Evolutionary conservation across 2,888 invertebrate genomes (phyloP), one percentile per base, ranked within the genome.

Genomic region (Hyppa rectilinea): DNA sequence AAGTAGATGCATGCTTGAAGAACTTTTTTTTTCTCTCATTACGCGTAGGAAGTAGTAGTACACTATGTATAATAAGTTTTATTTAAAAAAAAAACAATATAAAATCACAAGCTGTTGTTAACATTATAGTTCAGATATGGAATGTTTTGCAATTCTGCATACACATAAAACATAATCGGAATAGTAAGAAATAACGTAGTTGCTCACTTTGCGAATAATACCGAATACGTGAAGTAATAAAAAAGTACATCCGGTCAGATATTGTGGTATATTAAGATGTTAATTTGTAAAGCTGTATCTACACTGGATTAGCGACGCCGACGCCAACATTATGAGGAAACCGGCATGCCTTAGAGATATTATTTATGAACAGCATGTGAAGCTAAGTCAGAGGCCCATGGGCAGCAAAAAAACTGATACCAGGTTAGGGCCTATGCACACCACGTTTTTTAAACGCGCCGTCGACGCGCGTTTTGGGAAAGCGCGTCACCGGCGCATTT

Each of bases 1-100:
- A 64, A 50, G 53, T 20, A 53, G 20, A 40, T 66, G 67, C 31
- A 65, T 47, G 45, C 34, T n/a, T 74, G 49, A 45, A 34, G 14
- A 55, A n/a, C n/a, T 58, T 60, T 45, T 80, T 59, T 7, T 14
- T 26, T 53, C 40, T 49, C 67, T 66, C 23, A 71, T 49, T 75
- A 56, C 20, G 6, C 50, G 36, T 23, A 45, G 47, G 45, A 53
- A 67, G 56, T 23, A 12, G 14, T 7, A n/a, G n/a, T 14, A 17
- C 20, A 23, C 2, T n/a, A 23, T n/a, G n/a, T n/a, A n/a, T 5
- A 17, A 40, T 6, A 17, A 45, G 43, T 29, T 12, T 20, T 50
- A 74, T 45, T 38, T 14, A 47, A 63, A 43, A 50, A 20, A 31
- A 69, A 50, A 26, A 0, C 14, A 3, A 23, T 36, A 5, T 20